A percentile compares a stretch with the other conserved stretches of the same genome.
Conservation (phyloP, 2,797 vertebrate species). For the Brachymystax lenok region DNA sequence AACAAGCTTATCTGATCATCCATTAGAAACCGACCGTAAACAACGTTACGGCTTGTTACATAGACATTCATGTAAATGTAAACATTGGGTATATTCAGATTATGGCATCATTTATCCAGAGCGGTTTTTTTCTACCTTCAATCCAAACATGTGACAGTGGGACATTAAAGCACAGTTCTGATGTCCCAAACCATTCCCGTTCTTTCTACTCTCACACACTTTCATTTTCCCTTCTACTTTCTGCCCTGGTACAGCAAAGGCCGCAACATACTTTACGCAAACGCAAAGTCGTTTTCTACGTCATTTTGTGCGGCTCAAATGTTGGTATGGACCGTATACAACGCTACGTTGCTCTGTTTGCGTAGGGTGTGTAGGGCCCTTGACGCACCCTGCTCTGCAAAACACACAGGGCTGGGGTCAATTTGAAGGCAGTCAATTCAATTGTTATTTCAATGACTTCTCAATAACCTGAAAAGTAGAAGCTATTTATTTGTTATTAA, state of each 20-base stretch:
- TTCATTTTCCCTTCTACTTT: not conserved
- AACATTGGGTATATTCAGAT: slow-evolving; percentile 17
- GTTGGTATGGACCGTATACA: no score
- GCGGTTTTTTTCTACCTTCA: no score
- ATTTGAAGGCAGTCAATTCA: no score
- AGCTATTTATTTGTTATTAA: no score
- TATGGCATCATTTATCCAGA: not conserved
- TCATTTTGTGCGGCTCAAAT: no score
- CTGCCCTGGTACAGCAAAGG: not conserved
- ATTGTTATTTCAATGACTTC: no score
- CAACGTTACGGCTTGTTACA: not conserved
- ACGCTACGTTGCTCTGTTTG: no score
- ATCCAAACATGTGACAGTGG: not conserved
- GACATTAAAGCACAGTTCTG: not conserved
- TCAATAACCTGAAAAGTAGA: no score
- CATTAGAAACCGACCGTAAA: slow-evolving; percentile 22
- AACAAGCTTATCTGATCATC: slow-evolving; percentile 14
- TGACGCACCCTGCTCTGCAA: not conserved
- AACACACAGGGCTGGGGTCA: not conserved
- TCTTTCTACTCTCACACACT: not conserved
- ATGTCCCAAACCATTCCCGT: no score
- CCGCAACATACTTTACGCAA: not conserved
- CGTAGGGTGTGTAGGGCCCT: no score
- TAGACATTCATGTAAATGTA: slow-evolving; percentile 9
- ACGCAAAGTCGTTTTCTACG: not conserved